Percentiles rank a stretch among this genome's conserved stretches.
Conservation (phyloP, 2,113 vertebrate genomes). For the Brienomyrus brachyistius region DNA sequence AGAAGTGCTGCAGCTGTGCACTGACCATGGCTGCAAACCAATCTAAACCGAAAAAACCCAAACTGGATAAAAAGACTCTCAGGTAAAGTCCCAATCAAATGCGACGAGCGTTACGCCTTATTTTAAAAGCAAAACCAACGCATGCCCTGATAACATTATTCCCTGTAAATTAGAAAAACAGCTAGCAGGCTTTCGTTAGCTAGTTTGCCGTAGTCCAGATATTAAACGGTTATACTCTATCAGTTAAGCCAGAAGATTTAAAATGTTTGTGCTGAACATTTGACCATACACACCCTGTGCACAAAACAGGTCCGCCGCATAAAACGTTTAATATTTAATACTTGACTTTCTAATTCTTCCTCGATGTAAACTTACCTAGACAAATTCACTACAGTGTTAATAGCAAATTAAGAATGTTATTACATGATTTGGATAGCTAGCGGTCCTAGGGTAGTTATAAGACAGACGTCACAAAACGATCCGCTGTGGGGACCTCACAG, state of each 20-base stretch:
- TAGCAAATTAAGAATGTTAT: not conserved
- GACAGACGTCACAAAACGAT: slow-evolving; percentile 2
- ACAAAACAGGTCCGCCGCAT: not conserved
- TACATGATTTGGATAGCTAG: not conserved
- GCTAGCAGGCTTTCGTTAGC: not conserved
- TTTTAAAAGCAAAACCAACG: not conserved
- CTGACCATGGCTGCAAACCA: slow-evolving; percentile 68
- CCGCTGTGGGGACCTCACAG: not conserved
- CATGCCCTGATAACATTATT: not conserved
- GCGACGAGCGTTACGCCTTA: not conserved
- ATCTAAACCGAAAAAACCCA: slow-evolving; percentile 69
- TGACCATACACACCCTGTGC: not conserved
- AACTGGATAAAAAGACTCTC: slow-evolving; percentile 54
- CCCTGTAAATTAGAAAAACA: not conserved
- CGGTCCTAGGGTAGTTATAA: not conserved
- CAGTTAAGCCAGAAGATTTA: not conserved
- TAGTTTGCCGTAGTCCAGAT: not conserved
- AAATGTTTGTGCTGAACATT: not conserved
- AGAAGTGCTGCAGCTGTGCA: not conserved
- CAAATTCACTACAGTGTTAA: not conserved
- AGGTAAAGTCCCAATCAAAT: slow-evolving; percentile 27
- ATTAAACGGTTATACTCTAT: not conserved
- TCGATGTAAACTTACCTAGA: not conserved
- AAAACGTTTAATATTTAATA: not conserved
- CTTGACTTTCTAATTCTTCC: not conserved